phyloP scores from a whole-genome alignment of 2,888 invertebrate genomes.

The Pemphredon lugubris region DNA sequence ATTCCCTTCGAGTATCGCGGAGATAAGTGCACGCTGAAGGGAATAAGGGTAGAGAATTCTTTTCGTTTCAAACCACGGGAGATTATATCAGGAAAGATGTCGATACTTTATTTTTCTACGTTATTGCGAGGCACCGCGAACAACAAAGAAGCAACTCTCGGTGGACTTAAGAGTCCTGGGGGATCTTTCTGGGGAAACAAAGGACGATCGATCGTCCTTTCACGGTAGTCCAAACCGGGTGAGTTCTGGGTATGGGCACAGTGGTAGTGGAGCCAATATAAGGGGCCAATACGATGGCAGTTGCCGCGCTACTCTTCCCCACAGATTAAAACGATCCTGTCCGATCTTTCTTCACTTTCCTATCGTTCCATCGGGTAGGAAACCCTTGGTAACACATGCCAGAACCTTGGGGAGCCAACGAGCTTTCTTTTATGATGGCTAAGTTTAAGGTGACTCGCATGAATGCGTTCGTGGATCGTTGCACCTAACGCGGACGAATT shows the following conservation, averaged over 20 bases:
- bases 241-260: slow-evolving; percentile 40
- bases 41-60: slow-evolving; percentile 57
- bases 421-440: slow-evolving; percentile 10
- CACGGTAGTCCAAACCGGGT: slow-evolving; percentile 20
- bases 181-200: slow-evolving; percentile 52
- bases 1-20: slow-evolving; percentile 29
- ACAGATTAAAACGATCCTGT: slow-evolving; percentile 62
- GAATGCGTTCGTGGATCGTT: neutral
- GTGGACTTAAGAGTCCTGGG: slow-evolving; percentile 35
- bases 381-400: slow-evolving; percentile 34
- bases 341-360: slow-evolving; percentile 18
- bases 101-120: slow-evolving; percentile 65
- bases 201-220: slow-evolving; percentile 52
- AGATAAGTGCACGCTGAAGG: slow-evolving; percentile 54
- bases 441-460: neutral
- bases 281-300: slow-evolving; percentile 61
- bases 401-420: neutral
- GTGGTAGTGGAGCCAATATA: slow-evolving; percentile 49
- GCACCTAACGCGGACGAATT: neutral
- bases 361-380: neutral
- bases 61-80: slow-evolving; percentile 38
- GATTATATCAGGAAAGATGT: slow-evolving; percentile 59
- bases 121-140: slow-evolving; percentile 52
- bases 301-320: slow-evolving; percentile 51
- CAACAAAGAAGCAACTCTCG: slow-evolving; percentile 51